phyloP scores from a whole-genome alignment of 1,140 invertebrate genomes.

The Ephestia elutella region DNA sequence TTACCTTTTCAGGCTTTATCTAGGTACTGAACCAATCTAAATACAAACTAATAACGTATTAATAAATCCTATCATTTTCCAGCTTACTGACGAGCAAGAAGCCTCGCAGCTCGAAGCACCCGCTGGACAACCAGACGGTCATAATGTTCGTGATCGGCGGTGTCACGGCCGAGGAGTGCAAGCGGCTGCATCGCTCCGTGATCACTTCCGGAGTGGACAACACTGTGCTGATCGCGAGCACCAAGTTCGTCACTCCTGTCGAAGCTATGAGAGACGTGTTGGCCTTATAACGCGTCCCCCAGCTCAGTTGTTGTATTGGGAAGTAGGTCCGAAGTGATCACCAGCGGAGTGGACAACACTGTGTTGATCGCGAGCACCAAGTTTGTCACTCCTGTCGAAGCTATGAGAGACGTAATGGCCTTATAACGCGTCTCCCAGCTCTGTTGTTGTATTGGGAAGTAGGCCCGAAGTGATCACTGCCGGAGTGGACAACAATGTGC shows the following conservation, averaged over 20 bases:
- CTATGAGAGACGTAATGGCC: slow-evolving; percentile 51
- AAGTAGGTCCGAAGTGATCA: slow-evolving; percentile 35
- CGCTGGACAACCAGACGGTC: slow-evolving; percentile 75
- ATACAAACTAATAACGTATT: no score
- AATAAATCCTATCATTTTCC: slow-evolving; percentile 22
- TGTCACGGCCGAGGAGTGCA: slow-evolving; percentile 76
- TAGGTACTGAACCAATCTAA: no score
- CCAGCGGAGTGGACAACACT: slow-evolving; percentile 63
- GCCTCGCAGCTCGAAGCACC: slow-evolving; percentile 57
- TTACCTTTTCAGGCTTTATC: no score
- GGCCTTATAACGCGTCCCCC: slow-evolving; percentile 26
- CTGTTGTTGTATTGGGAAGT: no score
- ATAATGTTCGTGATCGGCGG: slow-evolving; percentile 77
- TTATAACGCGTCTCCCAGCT: slow-evolving; percentile 24
- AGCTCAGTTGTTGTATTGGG: no score
- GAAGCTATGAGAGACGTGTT: slow-evolving; percentile 61
- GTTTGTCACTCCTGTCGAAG: slow-evolving; percentile 56
- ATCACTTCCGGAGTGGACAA: slow-evolving; percentile 68
- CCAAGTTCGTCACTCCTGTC: slow-evolving; percentile 52
- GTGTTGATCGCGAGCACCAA: slow-evolving; percentile 62
- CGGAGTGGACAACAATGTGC: slow-evolving; percentile 60
- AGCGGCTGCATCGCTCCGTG: slow-evolving; percentile 57
- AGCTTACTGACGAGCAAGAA: slow-evolving; percentile 65
- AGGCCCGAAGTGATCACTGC: slow-evolving; percentile 48
- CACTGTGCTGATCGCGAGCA: slow-evolving; percentile 61